A percentile compares a stretch with the other conserved stretches of the same genome.
These are phyloP conservation scores for Nibea albiflora DNA, from an alignment of 2,113 vertebrate genomes.

Conservation along the genomic window DNA sequence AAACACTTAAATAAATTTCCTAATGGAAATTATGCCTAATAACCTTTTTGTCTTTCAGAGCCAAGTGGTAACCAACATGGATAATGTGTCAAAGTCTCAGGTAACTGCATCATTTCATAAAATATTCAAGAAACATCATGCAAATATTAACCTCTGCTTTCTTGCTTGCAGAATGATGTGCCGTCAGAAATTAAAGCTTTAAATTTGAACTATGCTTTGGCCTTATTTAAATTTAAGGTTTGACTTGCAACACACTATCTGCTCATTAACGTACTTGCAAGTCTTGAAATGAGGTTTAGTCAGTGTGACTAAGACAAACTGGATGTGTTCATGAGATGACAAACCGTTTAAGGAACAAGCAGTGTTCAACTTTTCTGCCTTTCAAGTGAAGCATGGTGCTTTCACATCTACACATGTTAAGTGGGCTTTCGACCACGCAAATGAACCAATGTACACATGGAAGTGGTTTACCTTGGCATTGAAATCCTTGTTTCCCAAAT, in stretches of 20 bases:
- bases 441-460: background rate
- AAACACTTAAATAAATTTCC: background rate
- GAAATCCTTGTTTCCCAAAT: constrained; percentile 87
- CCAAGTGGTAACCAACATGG: background rate
- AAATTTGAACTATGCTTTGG: background rate
- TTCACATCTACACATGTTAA: no score
- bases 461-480: constrained; percentile 83
- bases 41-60: background rate
- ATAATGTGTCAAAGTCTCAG: background rate
- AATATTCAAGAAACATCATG: background rate
- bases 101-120: background rate
- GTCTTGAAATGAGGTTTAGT: background rate
- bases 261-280: background rate
- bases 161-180: constrained; percentile 11
- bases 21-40: background rate
- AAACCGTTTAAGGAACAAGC: no score
- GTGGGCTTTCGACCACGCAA: background rate
- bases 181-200: background rate
- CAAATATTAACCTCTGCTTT: background rate
- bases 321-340: background rate
- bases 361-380: background rate
- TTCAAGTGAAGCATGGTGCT: accelerated
- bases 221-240: background rate
- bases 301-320: background rate
- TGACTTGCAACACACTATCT: background rate